Evolutionary conservation across 2,888 invertebrate genomes (phyloP).

Genomic region (Erpobdella octoculata): DNA sequence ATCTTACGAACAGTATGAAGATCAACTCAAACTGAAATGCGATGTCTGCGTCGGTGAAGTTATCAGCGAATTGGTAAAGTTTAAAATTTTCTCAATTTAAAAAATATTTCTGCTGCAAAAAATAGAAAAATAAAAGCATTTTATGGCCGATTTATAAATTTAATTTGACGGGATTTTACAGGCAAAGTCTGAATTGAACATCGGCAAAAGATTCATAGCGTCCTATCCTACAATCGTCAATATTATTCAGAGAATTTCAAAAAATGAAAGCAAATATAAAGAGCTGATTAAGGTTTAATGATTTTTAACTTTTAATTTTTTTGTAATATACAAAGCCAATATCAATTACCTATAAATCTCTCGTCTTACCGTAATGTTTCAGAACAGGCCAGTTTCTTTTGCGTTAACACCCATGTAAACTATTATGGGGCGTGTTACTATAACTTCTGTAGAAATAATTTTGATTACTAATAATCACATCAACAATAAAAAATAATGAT

Average conservation of each 20-base stretch:
- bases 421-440: too few species aligned
- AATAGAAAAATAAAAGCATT: not conserved
- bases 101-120: not conserved
- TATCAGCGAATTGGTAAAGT: slow-evolving; percentile 5
- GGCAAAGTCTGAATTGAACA: slow-evolving; percentile 9
- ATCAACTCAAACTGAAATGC: not conserved
- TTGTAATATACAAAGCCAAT: too few species aligned
- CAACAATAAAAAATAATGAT: not conserved
- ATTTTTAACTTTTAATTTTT: too few species aligned
- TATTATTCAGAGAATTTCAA: not conserved
- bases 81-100: not conserved
- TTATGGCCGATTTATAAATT: not conserved
- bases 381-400: too few species aligned
- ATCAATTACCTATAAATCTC: not conserved
- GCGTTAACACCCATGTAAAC: too few species aligned
- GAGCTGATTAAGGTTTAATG: slow-evolving; percentile 1
- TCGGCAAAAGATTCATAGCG: not conserved
- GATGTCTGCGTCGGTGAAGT: not conserved
- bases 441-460: not conserved
- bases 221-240: not conserved
- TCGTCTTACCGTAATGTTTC: too few species aligned
- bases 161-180: not conserved
- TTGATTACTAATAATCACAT: too few species aligned
- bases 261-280: not conserved
- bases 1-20: not conserved